Evolutionary conservation across 2,888 invertebrate genomes (phyloP), one percentile per base, ranked within the genome.

Genomic region (Mythimna pallens): DNA sequence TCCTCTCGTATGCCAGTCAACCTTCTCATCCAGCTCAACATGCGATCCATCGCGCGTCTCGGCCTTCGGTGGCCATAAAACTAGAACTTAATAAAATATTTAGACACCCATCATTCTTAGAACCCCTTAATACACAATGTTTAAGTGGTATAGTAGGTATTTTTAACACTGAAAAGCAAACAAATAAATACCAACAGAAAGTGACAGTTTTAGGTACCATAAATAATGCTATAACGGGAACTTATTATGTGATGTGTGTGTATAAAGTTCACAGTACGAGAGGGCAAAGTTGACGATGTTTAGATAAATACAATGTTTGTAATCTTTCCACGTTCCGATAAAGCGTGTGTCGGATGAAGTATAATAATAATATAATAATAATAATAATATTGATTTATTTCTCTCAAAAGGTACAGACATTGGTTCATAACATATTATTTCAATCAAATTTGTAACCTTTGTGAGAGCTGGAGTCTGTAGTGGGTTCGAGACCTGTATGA

Each of bases 301-400:
- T 22, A 43, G 67, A 75, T 75, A 68, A 34, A 58, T 75, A 75
- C 67, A 68, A 43, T 75, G 67, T 73, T 47, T 63, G 63, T 50
- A 50, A 25, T 57, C n/a, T 14, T 22, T n/a, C 40, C 17, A 17
- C 36, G 50, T 50, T 40, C 58, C 40, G 30, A 52, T 68, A n/a
- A 47, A 43, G 47, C 43, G 12, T 71, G 22, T 50, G 67, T n/a
- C 12, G 9, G n/a, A 30, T 59, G 3, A 50, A 17, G 2, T 40
- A 52, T 59, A 34, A n/a, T n/a, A n/a, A n/a, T n/a, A n/a, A n/a
- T n/a, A n/a, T n/a, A n/a, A n/a, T n/a, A n/a, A n/a, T n/a, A n/a
- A n/a, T n/a, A n/a, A n/a, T n/a, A n/a, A n/a, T n/a, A n/a, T n/a
- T n/a, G n/a, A n/a, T n/a, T n/a, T n/a, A n/a, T n/a, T n/a, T n/a